Evolutionary conservation across 2,113 vertebrate genomes (phyloP).

Genomic region (Varanus salvator): DNA sequence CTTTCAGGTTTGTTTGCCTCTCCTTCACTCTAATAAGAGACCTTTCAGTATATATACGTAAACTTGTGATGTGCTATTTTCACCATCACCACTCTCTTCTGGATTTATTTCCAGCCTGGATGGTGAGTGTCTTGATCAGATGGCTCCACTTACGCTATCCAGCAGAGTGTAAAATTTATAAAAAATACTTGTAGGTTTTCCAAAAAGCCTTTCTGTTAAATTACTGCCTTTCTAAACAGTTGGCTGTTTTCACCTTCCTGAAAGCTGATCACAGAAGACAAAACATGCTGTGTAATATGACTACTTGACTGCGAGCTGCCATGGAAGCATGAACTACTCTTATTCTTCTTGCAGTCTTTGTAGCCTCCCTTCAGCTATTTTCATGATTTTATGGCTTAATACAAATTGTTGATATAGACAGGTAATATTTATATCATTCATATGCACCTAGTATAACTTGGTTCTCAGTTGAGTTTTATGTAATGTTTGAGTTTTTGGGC

Average conservation of each 20-base stretch:
- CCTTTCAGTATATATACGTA: constrained; percentile 24
- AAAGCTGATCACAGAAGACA: constrained; percentile 26
- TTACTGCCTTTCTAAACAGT: constrained; percentile 57
- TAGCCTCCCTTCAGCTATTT: not conserved
- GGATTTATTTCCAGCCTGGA: constrained; percentile 44
- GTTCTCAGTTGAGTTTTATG: not conserved
- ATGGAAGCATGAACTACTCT: constrained; percentile 18
- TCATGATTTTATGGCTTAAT: not conserved
- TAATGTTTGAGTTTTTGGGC: constrained; percentile 6
- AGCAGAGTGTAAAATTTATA: constrained; percentile 60
- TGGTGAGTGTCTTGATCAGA: constrained; percentile 16
- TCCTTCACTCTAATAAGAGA: constrained; percentile 39
- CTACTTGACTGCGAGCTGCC: constrained; percentile 30
- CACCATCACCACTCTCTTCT: constrained; percentile 1
- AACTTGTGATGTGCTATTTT: constrained; percentile 52
- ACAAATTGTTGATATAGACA: constrained; percentile 10
- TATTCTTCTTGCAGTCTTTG: not conserved
- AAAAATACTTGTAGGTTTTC: constrained; percentile 58
- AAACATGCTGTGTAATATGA: not conserved
- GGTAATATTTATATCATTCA: not conserved
- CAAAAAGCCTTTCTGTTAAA: constrained; percentile 50
- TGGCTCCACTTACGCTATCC: constrained; percentile 54
- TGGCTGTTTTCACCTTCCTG: constrained; percentile 48
- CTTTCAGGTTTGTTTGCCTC: constrained; percentile 39
- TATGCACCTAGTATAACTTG: not conserved